phyloP scores from a whole-genome alignment of 2,888 invertebrate genomes.

The Hedychridium roseum region DNA sequence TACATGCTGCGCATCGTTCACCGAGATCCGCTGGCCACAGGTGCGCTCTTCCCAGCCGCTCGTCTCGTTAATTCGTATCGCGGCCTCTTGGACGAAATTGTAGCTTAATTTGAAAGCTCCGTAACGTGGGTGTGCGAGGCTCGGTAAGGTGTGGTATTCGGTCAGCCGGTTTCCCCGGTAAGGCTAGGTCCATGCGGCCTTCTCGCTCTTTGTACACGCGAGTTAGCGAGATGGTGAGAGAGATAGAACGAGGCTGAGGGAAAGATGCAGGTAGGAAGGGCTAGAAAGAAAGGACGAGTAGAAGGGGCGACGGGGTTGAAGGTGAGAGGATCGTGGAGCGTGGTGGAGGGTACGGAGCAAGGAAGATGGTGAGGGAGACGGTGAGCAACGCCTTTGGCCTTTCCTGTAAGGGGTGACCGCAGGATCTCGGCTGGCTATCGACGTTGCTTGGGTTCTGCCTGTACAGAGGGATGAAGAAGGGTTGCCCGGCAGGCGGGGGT shows the following conservation, averaged over 20 bases:
- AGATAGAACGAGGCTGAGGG: conserved; percentile 4
- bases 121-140: conserved; percentile 35
- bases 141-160: conserved; percentile 46
- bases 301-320: no score
- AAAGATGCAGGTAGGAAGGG: conserved; percentile 9
- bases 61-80: conserved; percentile 44
- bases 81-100: conserved; percentile 52
- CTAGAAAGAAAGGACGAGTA: conserved; percentile 7
- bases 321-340: no score
- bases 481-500: conserved; percentile 18
- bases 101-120: conserved; percentile 58
- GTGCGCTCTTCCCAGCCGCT: conserved; percentile 27
- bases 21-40: conserved; percentile 21
- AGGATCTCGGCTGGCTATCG: conserved; percentile 58
- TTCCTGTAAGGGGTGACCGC: conserved; percentile 57
- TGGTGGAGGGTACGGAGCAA: no score
- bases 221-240: not conserved
- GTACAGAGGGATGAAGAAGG: conserved; percentile 2
- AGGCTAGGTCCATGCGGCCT: conserved; percentile 32
- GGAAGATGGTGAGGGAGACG: no score
- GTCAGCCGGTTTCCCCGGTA: conserved; percentile 39
- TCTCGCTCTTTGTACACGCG: conserved; percentile 15
- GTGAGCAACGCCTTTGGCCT: conserved; percentile 53
- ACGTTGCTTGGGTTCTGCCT: conserved; percentile 45
- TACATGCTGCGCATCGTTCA: conserved; percentile 17